Evolutionary conservation across 2,888 invertebrate genomes (phyloP).

Genomic region (Drosophila prostipennis): DNA sequence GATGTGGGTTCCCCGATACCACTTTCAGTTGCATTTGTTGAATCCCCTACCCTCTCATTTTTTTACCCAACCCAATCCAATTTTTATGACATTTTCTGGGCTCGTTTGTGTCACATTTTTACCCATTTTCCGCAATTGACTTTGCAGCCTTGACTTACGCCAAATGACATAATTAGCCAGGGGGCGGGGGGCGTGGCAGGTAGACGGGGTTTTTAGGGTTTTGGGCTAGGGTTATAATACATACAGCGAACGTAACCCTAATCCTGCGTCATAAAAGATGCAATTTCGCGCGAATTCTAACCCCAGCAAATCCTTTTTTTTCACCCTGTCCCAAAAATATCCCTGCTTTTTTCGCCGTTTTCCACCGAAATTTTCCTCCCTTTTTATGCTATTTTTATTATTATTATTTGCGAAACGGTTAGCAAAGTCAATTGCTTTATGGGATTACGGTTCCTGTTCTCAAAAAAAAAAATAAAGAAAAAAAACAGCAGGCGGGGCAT

Average conservation of each 20-base stretch:
- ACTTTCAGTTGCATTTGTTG: conserved; percentile 3
- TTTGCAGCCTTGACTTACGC: conserved; percentile 76
- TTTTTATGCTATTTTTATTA: conserved; percentile 44
- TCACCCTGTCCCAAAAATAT: conserved; percentile 54
- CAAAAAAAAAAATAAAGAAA: too few species aligned
- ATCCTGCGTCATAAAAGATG: conserved; percentile 55
- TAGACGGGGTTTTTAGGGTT: conserved; percentile 33
- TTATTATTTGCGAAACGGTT: conserved; percentile 58
- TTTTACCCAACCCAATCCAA: conserved; percentile 10
- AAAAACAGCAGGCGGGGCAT: conserved; percentile 6
- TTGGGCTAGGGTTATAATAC: conserved; percentile 51
- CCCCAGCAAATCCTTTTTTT: conserved; percentile 65
- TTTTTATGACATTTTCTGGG: conserved; percentile 47
- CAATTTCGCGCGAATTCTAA: conserved; percentile 68
- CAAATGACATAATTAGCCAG: conserved; percentile 74
- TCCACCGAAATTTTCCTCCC: conserved; percentile 28
- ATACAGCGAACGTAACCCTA: conserved; percentile 39
- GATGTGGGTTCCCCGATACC: neutral
- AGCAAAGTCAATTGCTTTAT: conserved; percentile 75
- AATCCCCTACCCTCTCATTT: conserved; percentile 7
- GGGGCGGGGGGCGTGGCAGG: conserved; percentile 54
- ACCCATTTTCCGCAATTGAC: conserved; percentile 69
- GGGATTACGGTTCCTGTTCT: conserved; percentile 10
- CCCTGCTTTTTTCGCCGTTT: conserved; percentile 27
- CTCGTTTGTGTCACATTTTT: conserved; percentile 23